These are phyloP conservation scores for Dorcus parallelipipedus DNA, from an alignment of 2,888 invertebrate genomes.

Conservation along the genomic window DNA sequence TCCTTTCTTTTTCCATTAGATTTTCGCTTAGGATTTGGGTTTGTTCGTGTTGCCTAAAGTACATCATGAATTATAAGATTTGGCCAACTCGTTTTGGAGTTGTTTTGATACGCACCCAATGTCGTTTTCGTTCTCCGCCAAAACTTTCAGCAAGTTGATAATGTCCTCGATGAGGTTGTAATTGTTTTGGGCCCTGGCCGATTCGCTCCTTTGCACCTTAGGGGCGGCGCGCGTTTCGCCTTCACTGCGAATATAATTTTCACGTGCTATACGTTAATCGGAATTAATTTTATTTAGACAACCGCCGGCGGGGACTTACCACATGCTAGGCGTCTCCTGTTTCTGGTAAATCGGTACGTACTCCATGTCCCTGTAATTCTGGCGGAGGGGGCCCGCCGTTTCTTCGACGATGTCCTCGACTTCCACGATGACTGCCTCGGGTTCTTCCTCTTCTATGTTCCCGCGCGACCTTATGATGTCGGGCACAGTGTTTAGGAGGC, in stretches of 20 bases:
- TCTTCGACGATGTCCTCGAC: conserved; percentile 78
- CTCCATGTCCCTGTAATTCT: conserved; percentile 65
- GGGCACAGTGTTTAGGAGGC: conserved; percentile 34
- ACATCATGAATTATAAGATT: not conserved
- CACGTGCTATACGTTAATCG: not conserved
- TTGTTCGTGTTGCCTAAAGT: conserved; percentile 8
- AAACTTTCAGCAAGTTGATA: conserved; percentile 45
- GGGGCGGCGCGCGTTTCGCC: conserved; percentile 43
- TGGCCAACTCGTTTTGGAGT: not conserved
- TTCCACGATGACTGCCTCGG: conserved; percentile 76
- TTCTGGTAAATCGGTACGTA: conserved; percentile 71
- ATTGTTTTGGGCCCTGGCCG: conserved; percentile 46
- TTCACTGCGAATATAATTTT: conserved; percentile 37
- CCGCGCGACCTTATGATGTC: conserved; percentile 32
- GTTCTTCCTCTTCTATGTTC: conserved; percentile 48
- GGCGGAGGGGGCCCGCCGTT: conserved; percentile 66
- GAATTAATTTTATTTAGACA: not conserved
- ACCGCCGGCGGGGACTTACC: conserved; percentile 42
- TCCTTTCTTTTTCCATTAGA: not conserved
- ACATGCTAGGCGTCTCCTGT: conserved; percentile 58
- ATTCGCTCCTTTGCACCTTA: conserved; percentile 43
- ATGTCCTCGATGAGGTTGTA: conserved; percentile 52
- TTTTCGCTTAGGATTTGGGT: not conserved
- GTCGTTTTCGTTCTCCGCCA: conserved; percentile 48
- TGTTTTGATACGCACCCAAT: conserved; percentile 32